These are phyloP conservation scores for Polymixis flavicincta DNA, from an alignment of 2,888 invertebrate genomes.

Conservation along the genomic window DNA sequence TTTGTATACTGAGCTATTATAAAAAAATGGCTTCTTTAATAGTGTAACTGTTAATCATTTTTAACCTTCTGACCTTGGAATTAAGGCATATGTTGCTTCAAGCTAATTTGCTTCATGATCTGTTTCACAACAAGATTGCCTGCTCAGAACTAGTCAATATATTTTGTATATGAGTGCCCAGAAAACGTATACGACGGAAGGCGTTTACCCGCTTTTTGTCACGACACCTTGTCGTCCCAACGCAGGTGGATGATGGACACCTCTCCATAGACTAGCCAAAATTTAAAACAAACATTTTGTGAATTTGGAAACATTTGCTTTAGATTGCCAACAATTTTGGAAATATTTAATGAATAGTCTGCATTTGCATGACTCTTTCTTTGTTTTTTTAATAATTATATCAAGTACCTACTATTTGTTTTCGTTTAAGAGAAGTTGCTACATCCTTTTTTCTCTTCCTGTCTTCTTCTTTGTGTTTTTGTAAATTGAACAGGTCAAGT, in stretches of 20 bases:
- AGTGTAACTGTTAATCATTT: neutral
- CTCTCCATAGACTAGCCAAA: neutral
- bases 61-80: too few species aligned
- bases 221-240: conserved; percentile 2
- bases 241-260: neutral
- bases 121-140: neutral
- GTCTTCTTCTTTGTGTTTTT: too few species aligned
- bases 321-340: too few species aligned
- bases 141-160: neutral
- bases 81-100: too few species aligned
- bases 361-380: too few species aligned
- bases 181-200: conserved; percentile 1
- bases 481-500: too few species aligned
- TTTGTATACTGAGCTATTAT: neutral
- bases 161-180: neutral
- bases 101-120: too few species aligned
- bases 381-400: too few species aligned
- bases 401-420: too few species aligned
- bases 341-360: too few species aligned
- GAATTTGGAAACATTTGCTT: neutral
- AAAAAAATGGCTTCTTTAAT: neutral
- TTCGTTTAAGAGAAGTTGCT: too few species aligned
- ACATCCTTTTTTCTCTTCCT: too few species aligned
- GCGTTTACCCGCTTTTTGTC: conserved; percentile 3
- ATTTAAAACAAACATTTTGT: conserved; percentile 6